These are phyloP conservation scores for Beris chalybata DNA, from an alignment of 2,888 invertebrate genomes.

Conservation along the genomic window DNA sequence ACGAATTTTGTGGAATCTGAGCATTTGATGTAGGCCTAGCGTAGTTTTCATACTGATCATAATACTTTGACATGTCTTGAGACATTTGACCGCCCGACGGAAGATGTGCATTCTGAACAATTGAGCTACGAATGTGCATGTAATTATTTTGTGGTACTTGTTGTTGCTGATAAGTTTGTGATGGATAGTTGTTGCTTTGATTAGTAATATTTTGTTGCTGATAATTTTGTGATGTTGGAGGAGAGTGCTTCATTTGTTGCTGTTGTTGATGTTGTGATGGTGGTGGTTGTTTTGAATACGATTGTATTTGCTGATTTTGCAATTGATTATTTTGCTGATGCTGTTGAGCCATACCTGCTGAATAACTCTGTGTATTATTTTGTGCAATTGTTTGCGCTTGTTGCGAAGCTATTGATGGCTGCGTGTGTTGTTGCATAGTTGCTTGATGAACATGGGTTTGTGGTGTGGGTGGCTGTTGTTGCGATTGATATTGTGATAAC, in stretches of 20 bases:
- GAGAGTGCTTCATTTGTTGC: constrained; percentile 43
- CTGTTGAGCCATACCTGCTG: constrained; percentile 37
- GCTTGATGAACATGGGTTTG: constrained; percentile 48
- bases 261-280: constrained; percentile 42
- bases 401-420: constrained; percentile 55
- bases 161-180: constrained; percentile 49
- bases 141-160: constrained; percentile 45
- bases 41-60: constrained; percentile 50
- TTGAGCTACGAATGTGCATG: constrained; percentile 53
- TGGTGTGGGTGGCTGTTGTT: constrained; percentile 45
- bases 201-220: constrained; percentile 39
- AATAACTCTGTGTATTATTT: constrained; percentile 42
- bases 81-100: constrained; percentile 45
- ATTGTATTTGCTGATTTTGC: constrained; percentile 37
- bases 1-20: constrained; percentile 32
- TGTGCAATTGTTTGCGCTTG: constrained; percentile 46
- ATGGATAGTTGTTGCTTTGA: constrained; percentile 46
- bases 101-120: constrained; percentile 54
- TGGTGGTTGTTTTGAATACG: constrained; percentile 43
- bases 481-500: constrained; percentile 56
- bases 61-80: constrained; percentile 40
- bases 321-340: constrained; percentile 40
- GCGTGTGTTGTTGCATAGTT: constrained; percentile 43
- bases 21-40: constrained; percentile 42
- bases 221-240: constrained; percentile 40